These are phyloP conservation scores for Thymallus thymallus DNA, from an alignment of 2,113 vertebrate genomes.

Conservation along the genomic window DNA sequence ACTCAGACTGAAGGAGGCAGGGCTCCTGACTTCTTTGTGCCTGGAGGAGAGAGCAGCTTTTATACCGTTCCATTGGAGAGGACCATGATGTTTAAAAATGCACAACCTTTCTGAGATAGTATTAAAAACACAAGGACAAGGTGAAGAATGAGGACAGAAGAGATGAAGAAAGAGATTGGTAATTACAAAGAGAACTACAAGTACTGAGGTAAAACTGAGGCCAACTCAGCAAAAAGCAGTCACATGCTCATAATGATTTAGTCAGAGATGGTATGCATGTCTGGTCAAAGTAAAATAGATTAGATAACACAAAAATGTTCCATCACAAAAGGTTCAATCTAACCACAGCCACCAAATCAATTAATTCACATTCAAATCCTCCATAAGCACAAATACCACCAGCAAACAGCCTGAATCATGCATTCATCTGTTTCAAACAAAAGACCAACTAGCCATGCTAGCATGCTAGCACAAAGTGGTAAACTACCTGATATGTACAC, in stretches of 20 bases:
- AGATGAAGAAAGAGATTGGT: no score
- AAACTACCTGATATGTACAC: slow-evolving; percentile 48
- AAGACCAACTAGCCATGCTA: slow-evolving; percentile 6
- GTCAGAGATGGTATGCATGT: background rate
- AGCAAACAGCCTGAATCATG: background rate
- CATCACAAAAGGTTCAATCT: no score
- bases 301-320: background rate
- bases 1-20: slow-evolving; percentile 7
- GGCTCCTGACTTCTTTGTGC: background rate
- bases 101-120: no score
- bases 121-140: no score
- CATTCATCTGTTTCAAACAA: slow-evolving; percentile 29
- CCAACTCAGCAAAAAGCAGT: background rate
- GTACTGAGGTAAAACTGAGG: background rate
- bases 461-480: slow-evolving; percentile 16
- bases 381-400: background rate
- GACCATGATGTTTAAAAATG: background rate
- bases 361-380: background rate
- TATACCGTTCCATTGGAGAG: background rate
- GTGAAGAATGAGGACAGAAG: no score
- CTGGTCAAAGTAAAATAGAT: background rate
- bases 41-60: background rate
- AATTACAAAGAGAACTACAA: no score
- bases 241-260: background rate
- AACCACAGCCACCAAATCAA: background rate